phyloP scores from a whole-genome alignment of 1,140 invertebrate species.

The Bathynomus jamesi region DNA sequence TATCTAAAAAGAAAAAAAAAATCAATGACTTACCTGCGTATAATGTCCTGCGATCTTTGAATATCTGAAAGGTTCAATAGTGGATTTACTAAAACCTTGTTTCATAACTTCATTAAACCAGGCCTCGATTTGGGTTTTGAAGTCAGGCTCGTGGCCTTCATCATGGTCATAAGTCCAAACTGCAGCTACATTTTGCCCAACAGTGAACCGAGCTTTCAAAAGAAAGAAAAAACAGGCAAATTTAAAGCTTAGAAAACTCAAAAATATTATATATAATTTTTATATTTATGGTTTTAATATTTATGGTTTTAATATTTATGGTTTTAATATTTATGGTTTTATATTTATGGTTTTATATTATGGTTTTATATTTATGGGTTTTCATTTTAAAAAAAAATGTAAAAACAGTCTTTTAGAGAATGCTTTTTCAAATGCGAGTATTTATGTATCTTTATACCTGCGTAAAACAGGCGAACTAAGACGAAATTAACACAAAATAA shows the following conservation, averaged over 20 bases:
- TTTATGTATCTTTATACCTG: no score
- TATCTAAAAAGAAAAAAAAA: no score
- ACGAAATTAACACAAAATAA: no score
- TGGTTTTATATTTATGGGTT: not conserved
- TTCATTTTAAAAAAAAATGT: not conserved
- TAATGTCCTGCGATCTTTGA: slow-evolving; percentile 66
- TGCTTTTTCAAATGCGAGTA: no score
- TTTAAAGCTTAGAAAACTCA: not conserved
- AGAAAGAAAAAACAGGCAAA: not conserved
- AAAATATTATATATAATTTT: not conserved
- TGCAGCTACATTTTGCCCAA: slow-evolving; percentile 72
- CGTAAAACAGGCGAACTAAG: no score
- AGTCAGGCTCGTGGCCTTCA: slow-evolving; percentile 57
- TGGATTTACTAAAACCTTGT: slow-evolving; percentile 56
- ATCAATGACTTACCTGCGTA: slow-evolving; percentile 67
- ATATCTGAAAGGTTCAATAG: slow-evolving; percentile 45
- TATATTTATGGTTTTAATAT: no score
- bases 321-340: not conserved
- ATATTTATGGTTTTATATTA: not conserved
- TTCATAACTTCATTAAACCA: slow-evolving; percentile 74
- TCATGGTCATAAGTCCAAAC: slow-evolving; percentile 63
- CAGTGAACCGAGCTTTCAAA: slow-evolving; percentile 57
- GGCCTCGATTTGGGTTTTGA: slow-evolving; percentile 59
- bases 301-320: no score
- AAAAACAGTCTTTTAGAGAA: no score